Percentiles rank a stretch among this genome's conserved stretches.
Conservation (phyloP, 2,113 vertebrate genomes). For the Fulica atra region DNA sequence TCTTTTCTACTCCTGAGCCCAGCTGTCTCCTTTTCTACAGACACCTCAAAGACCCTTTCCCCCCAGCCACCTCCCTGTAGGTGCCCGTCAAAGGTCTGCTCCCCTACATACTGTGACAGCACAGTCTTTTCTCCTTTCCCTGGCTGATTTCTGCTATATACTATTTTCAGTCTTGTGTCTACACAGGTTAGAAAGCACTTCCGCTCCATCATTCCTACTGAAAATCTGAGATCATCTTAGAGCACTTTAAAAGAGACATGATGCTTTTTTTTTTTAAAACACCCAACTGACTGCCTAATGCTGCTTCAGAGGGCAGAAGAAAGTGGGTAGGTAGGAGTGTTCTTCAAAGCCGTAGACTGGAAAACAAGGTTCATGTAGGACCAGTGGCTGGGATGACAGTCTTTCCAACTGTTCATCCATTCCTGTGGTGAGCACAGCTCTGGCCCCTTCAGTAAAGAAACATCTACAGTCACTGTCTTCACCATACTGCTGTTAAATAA, state of each 20-base stretch:
- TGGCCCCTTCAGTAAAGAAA: background rate
- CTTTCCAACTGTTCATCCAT: background rate
- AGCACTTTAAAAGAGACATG: too few relatives aligned
- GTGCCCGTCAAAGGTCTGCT: background rate
- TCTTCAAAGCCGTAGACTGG: background rate
- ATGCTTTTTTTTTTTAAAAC: background rate
- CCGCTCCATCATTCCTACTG: background rate
- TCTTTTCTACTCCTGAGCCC: background rate
- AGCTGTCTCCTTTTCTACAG: background rate
- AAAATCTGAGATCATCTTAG: background rate
- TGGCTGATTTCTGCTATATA: background rate
- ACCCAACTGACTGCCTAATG: background rate
- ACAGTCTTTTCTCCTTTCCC: background rate
- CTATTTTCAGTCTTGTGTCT: background rate
- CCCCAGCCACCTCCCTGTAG: background rate
- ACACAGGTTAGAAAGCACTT: background rate
- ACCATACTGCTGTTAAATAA: background rate
- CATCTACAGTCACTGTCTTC: background rate
- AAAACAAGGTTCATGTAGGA: background rate
- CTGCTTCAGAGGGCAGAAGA: background rate
- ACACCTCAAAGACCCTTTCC: background rate
- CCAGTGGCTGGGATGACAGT: accelerated
- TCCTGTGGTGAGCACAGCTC: background rate
- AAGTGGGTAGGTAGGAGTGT: background rate
- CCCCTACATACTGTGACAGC: background rate